A percentile compares a stretch with the other conserved stretches of the same genome.
Evolutionary conservation across 2,888 invertebrate genomes (phyloP).

Genomic region (Seira sanloemensis): DNA sequence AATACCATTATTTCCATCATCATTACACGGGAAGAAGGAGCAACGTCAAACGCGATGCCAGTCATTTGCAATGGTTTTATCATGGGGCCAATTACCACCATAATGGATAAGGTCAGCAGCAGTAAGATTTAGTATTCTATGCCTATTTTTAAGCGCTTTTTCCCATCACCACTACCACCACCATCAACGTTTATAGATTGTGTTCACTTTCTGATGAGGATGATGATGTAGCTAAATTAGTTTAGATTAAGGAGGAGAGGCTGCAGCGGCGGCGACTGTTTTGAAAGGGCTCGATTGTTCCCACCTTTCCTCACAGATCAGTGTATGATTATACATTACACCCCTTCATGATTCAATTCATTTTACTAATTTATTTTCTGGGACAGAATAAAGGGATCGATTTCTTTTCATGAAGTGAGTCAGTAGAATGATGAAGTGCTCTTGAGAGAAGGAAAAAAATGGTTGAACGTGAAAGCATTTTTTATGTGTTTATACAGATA

Average conservation of each 20-base stretch:
- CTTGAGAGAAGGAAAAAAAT: background rate
- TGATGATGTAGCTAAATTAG: conserved; percentile 26
- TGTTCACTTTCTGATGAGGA: too few species aligned
- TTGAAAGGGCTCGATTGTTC: background rate
- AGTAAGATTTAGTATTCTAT: conserved; percentile 44
- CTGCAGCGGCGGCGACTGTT: conserved; percentile 16
- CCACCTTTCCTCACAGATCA: background rate
- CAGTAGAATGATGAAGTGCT: too few species aligned
- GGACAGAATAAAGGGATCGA: background rate
- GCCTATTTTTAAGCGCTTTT: conserved; percentile 48
- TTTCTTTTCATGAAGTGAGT: too few species aligned
- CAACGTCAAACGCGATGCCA: conserved; percentile 42
- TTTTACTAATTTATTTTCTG: background rate
- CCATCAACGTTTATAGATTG: too few species aligned
- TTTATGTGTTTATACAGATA: background rate
- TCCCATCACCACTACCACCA: conserved; percentile 20
- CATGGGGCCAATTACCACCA: conserved; percentile 52
- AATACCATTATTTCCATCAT: conserved; percentile 15
- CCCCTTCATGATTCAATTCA: background rate
- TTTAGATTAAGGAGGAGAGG: conserved; percentile 22
- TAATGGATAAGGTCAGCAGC: conserved; percentile 54
- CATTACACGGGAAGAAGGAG: background rate
- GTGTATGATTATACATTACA: background rate
- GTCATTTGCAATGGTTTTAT: conserved; percentile 56
- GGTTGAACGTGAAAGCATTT: background rate